These are phyloP conservation scores for Achlya flavicornis DNA, from an alignment of 2,888 invertebrate species.

Conservation along the genomic window DNA sequence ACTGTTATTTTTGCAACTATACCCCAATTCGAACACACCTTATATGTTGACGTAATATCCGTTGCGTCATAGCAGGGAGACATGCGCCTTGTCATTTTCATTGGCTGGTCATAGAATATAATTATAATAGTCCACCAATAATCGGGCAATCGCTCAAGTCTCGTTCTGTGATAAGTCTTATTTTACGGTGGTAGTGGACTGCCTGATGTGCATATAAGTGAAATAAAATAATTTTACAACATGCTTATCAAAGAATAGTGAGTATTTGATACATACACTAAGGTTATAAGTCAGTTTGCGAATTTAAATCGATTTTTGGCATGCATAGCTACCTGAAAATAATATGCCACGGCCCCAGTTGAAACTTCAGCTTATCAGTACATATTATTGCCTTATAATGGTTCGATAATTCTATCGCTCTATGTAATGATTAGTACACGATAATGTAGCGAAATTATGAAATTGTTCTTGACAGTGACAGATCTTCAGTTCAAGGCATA, in stretches of 20 bases:
- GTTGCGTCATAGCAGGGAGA: slow-evolving; percentile 84
- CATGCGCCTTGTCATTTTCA: slow-evolving; percentile 85
- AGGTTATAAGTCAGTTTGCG: slow-evolving; percentile 66
- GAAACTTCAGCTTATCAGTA: slow-evolving; percentile 52
- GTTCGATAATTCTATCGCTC: not conserved
- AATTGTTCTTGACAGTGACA: slow-evolving; percentile 63
- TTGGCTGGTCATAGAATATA: slow-evolving; percentile 79
- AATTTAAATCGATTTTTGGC: slow-evolving; percentile 77
- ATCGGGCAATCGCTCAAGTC: slow-evolving; percentile 78
- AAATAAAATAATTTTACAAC: slow-evolving; percentile 72
- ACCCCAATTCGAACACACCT: too few species aligned
- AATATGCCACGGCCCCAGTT: slow-evolving; percentile 47
- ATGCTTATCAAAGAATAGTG: slow-evolving; percentile 90
- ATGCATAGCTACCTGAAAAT: slow-evolving; percentile 43
- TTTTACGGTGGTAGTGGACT: slow-evolving; percentile 78
- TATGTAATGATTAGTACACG: not conserved
- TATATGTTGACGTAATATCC: slow-evolving; percentile 83
- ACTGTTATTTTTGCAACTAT: too few species aligned
- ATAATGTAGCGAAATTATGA: not conserved
- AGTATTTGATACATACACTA: slow-evolving; percentile 68
- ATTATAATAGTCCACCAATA: slow-evolving; percentile 73
- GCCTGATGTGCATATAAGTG: slow-evolving; percentile 82
- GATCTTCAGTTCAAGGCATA: slow-evolving; percentile 65
- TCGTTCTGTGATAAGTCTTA: slow-evolving; percentile 79
- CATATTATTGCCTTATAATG: slow-evolving; percentile 23